phyloP scores from a whole-genome alignment of 2,113 vertebrate genomes.

The Piprites chloris region DNA sequence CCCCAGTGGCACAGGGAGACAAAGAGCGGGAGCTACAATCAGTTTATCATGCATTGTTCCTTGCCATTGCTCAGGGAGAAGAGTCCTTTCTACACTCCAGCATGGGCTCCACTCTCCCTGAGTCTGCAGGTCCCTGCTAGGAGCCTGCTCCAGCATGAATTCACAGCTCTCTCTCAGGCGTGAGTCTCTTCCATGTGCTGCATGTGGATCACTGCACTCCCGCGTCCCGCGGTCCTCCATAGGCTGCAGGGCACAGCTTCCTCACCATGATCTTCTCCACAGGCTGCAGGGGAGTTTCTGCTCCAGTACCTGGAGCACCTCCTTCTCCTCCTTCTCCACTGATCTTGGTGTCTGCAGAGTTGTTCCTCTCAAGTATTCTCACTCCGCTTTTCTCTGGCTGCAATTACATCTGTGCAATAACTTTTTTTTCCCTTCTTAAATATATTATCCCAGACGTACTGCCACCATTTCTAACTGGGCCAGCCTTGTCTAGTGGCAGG shows the following conservation, averaged over 20 bases:
- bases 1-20: not conserved
- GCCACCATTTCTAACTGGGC: not conserved
- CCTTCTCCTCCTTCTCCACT: not conserved
- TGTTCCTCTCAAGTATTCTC: not conserved
- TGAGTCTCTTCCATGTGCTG: not conserved
- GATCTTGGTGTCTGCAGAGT: not conserved
- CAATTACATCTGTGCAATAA: not conserved
- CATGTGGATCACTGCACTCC: not conserved
- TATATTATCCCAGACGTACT: not conserved
- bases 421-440: not conserved
- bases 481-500: not conserved
- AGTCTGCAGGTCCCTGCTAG: not conserved
- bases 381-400: not conserved
- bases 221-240: accelerated
- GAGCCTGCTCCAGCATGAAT: not conserved
- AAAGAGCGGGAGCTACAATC: not conserved
- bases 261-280: accelerated
- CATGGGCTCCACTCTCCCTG: not conserved
- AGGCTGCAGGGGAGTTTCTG: not conserved
- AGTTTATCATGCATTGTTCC: not conserved
- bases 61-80: not conserved
- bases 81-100: not conserved
- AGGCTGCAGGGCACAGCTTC: not conserved
- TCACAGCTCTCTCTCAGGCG: not conserved
- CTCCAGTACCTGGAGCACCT: not conserved